Conservation (phyloP, 2,113 vertebrate species). For the Chloropsis hardwickii region DNA sequence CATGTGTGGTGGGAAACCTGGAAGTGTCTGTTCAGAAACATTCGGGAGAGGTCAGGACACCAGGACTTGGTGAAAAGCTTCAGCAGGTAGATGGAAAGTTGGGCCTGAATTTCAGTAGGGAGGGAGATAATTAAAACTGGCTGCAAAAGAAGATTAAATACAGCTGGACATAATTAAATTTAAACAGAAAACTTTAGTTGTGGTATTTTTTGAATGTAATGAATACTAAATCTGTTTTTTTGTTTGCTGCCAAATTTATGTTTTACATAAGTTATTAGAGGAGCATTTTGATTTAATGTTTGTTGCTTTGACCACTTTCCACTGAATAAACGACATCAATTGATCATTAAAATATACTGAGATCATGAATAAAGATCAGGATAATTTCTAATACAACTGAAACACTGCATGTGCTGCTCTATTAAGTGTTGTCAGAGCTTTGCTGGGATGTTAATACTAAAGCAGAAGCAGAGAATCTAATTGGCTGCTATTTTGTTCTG, state of each 20-base stretch:
- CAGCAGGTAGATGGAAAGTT: neutral
- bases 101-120: neutral
- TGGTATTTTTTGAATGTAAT: neutral
- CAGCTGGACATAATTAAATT: neutral
- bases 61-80: neutral
- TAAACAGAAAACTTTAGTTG: neutral
- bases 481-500: neutral
- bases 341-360: neutral
- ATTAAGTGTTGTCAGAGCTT: neutral
- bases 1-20: neutral
- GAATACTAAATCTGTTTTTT: neutral
- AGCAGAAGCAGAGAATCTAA: neutral
- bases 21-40: neutral
- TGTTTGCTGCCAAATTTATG: neutral
- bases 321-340: neutral
- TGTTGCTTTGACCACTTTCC: neutral
- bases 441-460: neutral
- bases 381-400: neutral
- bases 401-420: neutral
- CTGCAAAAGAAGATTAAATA: neutral
- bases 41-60: neutral
- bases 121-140: neutral
- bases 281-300: neutral
- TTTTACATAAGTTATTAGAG: neutral
- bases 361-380: neutral